phyloP scores from a whole-genome alignment of 1,140 invertebrate species.

The Drosophila tsacasi region DNA sequence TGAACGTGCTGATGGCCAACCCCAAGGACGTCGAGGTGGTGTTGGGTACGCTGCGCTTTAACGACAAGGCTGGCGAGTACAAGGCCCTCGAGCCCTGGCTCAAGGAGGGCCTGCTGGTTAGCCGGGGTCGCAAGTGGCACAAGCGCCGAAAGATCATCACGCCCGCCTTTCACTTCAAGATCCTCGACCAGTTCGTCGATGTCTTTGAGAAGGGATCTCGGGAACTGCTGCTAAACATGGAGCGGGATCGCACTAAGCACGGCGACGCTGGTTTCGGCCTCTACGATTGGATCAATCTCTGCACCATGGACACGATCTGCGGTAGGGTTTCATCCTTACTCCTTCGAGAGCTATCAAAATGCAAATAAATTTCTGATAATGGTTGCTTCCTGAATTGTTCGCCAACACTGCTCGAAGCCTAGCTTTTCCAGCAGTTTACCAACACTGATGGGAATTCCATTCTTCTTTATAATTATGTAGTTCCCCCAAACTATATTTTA shows the following conservation, averaged over 20 bases:
- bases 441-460: background rate
- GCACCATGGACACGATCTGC: slow-evolving; percentile 91
- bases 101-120: slow-evolving; percentile 89
- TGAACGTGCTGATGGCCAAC: slow-evolving; percentile 69
- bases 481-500: background rate
- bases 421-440: background rate
- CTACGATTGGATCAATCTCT: slow-evolving; percentile 88
- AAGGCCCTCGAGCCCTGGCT: slow-evolving; percentile 90
- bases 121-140: slow-evolving; percentile 90
- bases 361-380: background rate
- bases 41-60: slow-evolving; percentile 64
- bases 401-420: no score
- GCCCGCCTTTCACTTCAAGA: slow-evolving; percentile 95
- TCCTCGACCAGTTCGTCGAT: slow-evolving; percentile 91
- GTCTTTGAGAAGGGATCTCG: slow-evolving; percentile 90
- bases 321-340: slow-evolving; percentile 85
- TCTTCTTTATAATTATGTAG: background rate
- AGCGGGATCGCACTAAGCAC: slow-evolving; percentile 45
- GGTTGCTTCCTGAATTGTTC: background rate
- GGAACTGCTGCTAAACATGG: slow-evolving; percentile 87
- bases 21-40: slow-evolving; percentile 74
- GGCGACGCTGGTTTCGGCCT: slow-evolving; percentile 86
- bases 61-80: slow-evolving; percentile 86
- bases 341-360: background rate
- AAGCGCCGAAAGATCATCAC: slow-evolving; percentile 92